phyloP scores from a whole-genome alignment of 2,888 invertebrate species.

The Amblyjoppa fuscipennis region DNA sequence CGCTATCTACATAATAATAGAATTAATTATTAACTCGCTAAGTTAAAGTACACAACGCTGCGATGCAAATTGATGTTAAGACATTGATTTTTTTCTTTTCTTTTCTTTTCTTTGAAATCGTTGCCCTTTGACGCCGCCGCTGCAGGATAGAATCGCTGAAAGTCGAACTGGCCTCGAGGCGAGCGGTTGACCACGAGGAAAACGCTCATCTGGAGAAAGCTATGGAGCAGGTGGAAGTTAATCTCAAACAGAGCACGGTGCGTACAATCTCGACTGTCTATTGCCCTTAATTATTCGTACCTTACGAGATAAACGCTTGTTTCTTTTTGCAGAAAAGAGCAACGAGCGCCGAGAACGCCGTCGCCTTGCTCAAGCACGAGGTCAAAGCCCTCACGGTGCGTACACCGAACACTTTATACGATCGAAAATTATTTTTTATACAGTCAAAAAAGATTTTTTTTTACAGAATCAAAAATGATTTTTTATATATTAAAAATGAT shows the following conservation, averaged over 20 bases:
- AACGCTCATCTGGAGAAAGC: constrained; percentile 87
- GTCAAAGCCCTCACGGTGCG: constrained; percentile 90
- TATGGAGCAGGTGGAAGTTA: constrained; percentile 87
- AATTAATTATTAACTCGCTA: no score
- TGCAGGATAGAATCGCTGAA: constrained; percentile 86
- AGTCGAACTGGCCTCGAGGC: constrained; percentile 86
- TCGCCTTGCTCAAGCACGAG: constrained; percentile 89
- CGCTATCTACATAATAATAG: no score
- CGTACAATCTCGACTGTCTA: constrained; percentile 71
- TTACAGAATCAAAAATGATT: neutral
- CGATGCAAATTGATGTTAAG: neutral
- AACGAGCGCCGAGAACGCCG: constrained; percentile 88
- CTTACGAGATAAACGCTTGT: no score
- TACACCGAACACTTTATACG: neutral
- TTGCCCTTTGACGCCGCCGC: neutral
- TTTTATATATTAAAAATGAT: neutral
- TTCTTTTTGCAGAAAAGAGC: constrained; percentile 87
- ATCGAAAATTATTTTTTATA: no score
- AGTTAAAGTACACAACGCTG: no score
- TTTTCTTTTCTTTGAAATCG: neutral
- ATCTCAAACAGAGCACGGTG: constrained; percentile 87
- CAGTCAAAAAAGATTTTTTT: no score
- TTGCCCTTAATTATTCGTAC: neutral
- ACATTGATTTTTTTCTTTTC: neutral
- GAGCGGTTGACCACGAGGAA: constrained; percentile 86